Base-by-base conservation (phyloP, 1,140 invertebrate species). In the Dreissena polymorpha region DNA sequence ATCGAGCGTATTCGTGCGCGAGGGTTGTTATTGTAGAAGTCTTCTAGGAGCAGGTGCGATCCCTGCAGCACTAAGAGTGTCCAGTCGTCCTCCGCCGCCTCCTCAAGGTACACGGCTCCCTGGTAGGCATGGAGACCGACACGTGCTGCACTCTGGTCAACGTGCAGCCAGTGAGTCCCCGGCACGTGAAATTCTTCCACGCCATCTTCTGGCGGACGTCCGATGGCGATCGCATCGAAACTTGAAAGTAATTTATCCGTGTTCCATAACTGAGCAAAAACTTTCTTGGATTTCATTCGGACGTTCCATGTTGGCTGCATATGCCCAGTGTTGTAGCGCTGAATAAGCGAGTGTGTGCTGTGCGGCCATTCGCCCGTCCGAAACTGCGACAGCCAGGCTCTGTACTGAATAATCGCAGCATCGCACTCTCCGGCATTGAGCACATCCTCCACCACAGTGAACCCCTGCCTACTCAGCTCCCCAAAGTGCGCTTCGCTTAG, bases 61-160 rank as follows among this genome's bases (percentile, higher is more conserved):
- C 85, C 79, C 50, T 77, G 75, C 7, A 90, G 13, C 0, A 89
- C 89, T 13, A 86, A 63, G 63, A 86, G 76, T 23, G 81, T 88
- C 57, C 86, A 87, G 63, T 90, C 88, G 7, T 85, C 83, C 23
- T 88, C 78, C 0, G 83, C 84, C 13, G 86, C 79, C 49, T 85
- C 85, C 71, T 90, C 88, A 50, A 90, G 57, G 29, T 88, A 88
- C 0, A 90, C 85, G 10, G 85, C 89, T 2, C 88, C 89, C 78
- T 90, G 89, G 82, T 87, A 89, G 64, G 85, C 84, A 67, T 90
- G 89, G 14, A 86, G 87, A 12, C 89, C 89, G 23, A 75, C 71
- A 60, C 88, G 55, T 1, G 55, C 57, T 0, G 75, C 76, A 14
- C 70, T 53, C 73, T 90, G 89, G 73, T 90, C 89, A 16, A 89